Evolutionary conservation across 1,140 invertebrate species (phyloP), one percentile per base, ranked within the genome.

Genomic region (Uloborus diversus): DNA sequence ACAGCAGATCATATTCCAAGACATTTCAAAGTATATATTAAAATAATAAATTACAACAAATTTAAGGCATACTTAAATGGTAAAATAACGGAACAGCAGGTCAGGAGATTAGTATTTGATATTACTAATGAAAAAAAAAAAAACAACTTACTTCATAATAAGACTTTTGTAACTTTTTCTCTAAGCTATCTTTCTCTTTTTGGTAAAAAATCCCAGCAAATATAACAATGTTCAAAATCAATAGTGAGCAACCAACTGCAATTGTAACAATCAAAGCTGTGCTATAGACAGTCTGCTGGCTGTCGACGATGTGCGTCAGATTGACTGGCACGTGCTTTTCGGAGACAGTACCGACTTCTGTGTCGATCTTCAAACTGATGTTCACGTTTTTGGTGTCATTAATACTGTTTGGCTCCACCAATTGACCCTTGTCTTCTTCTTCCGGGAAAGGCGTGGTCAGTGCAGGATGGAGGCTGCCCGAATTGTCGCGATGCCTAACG

Each of bases 201-300:
- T 97, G 95, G 85, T 97, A 97, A 84, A 96, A 97, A 0, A 97
- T 94, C 2, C 95, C 95, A 35, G 94, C 94, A 84, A 97, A 97
- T 82, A 98, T 95, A 13, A 98, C 88, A 0, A 97, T 93, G 85
- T 97, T 97, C 7, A 97, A 87, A 80, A 97, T 93, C 17, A 97
- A 88, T 27, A 97, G 86, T 3, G 93, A 94, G 83, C 94, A 96
- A 2, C 96, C 96, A 70, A 98, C 96, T n/a, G 95, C 95, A 82
- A 98, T 95, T 2, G 95, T 97, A 0, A 97, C 93, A 85, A 93
- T 94, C 7, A 97, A 86, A 0, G 94, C 94, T 0, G 94, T 96
- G 0, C 93, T 94, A 84, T 95, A 96, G 1, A 93, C 93, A 0
- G 93, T 28, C 13, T 64, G 53, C 47, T 81, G 82, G 9, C 82